A percentile compares a stretch with the other conserved stretches of the same genome.
phyloP scores from a whole-genome alignment of 1,140 invertebrate species.

The Mycetomoellerius zeteki region DNA sequence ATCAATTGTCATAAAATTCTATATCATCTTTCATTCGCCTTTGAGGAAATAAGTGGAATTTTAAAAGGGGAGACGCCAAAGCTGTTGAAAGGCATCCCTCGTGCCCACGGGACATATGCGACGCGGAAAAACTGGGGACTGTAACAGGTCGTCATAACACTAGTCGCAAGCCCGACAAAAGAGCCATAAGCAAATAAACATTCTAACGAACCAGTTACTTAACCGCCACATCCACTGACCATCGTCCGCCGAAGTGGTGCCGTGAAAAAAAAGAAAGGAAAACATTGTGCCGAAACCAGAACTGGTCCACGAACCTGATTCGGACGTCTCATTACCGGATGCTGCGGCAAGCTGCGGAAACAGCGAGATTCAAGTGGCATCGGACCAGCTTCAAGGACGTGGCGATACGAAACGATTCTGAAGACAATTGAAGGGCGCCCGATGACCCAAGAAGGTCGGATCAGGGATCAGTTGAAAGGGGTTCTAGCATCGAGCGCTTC shows the following conservation, averaged over 20 bases:
- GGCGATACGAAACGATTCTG: conserved; percentile 50
- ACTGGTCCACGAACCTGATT: conserved; percentile 75
- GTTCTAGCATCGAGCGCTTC: background rate
- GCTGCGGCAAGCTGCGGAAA: conserved; percentile 82
- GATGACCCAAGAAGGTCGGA: conserved; percentile 72
- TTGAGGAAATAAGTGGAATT: conserved; percentile 61
- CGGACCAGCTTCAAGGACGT: conserved; percentile 75
- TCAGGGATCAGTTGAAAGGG: conserved; percentile 48
- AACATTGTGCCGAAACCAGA: conserved; percentile 77
- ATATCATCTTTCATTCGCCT: background rate
- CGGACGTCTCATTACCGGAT: conserved; percentile 77
- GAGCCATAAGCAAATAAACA: conserved; percentile 86
- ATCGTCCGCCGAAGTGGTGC: conserved; percentile 61
- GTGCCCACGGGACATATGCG: conserved; percentile 69
- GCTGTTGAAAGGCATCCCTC: conserved; percentile 61
- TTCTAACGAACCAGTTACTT: conserved; percentile 87
- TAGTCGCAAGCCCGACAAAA: conserved; percentile 82
- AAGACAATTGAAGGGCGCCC: conserved; percentile 69
- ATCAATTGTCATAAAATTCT: background rate
- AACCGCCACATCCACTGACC: conserved; percentile 79
- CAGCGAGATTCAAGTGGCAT: conserved; percentile 65
- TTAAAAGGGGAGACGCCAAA: conserved; percentile 39
- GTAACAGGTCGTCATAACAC: conserved; percentile 86
- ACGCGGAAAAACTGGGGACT: conserved; percentile 69
- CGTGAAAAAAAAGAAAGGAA: conserved; percentile 74